Evolutionary conservation across 1,140 invertebrate species (phyloP).

Genomic region (Physella acuta): DNA sequence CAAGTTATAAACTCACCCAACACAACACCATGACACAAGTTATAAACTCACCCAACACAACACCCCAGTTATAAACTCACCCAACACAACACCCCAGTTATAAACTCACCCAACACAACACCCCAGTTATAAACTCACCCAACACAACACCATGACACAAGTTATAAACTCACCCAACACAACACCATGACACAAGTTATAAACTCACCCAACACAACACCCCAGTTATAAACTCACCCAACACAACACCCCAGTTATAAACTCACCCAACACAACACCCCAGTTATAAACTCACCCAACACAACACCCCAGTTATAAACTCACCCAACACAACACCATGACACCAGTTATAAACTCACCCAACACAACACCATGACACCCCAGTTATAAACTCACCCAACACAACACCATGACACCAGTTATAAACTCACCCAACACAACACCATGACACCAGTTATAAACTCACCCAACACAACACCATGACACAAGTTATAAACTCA

Average conservation of each 20-base stretch:
- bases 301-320: constrained; percentile 63
- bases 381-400: constrained; percentile 21
- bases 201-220: constrained; percentile 4
- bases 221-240: constrained; percentile 8
- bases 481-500: constrained; percentile 36
- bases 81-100: constrained; percentile 5
- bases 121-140: constrained; percentile 30
- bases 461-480: constrained; percentile 10
- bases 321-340: constrained; percentile 83
- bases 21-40: too few species aligned
- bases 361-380: constrained; percentile 33
- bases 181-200: too few species aligned
- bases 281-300: constrained; percentile 31
- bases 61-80: constrained; percentile 7
- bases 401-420: constrained; percentile 34
- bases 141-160: constrained; percentile 33
- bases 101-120: too few species aligned
- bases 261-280: constrained; percentile 43
- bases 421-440: constrained; percentile 32
- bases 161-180: constrained; percentile 31
- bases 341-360: too few species aligned
- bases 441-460: too few species aligned
- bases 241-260: too few species aligned
- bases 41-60: constrained; percentile 4
- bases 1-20: constrained; percentile 36